Evolutionary conservation across 2,113 vertebrate genomes (phyloP), one percentile per base, ranked within the genome.

Genomic region (Cygnus atratus): DNA sequence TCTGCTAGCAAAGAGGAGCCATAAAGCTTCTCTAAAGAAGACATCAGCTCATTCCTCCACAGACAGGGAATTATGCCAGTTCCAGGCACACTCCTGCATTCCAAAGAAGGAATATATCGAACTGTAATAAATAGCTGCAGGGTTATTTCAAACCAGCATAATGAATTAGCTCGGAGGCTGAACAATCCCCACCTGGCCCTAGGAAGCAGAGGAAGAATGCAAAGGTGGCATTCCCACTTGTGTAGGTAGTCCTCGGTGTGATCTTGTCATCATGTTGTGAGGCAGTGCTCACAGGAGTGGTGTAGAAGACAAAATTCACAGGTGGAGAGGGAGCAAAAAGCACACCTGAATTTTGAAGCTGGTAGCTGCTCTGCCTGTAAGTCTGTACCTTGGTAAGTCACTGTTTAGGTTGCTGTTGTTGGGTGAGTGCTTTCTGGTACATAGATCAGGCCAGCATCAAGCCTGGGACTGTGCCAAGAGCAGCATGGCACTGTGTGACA

Each of bases 161-260:
- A 95, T 88, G 90, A 94, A 95, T 88, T 72, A 96, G 73, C 83
- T 88, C 41, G 43, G 88, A 75, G 83, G 73, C 61, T 78, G 83
- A 93, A 62, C n/a, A 33, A 82, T 91, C 48, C 76, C 80, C 80
- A 76, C 43, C 8, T 72, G 73, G 92, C 61, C 35, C 54, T 66
- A 26, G 66, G 77, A 94, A 71, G 44, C 18, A 68, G 76, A 82
- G 66, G 35, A 87, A 37, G 70, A 66, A 50, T 85, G 84, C 29
- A 82, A 91, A 95, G 74, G 77, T 88, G 76, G 20, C 24, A 46
- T 87, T 96, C 85, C 83, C 85, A 65, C 77, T 88, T 61, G 68
- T 39, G 59, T 52, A 76, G 73, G 46, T 66, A 82, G 84, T 54
- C 90, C 83, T 94, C 14, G 7, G 86, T 58, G 88, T 84, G 90